phyloP scores from a whole-genome alignment of 1,140 invertebrate genomes.

The Sarcophaga peregrina region DNA sequence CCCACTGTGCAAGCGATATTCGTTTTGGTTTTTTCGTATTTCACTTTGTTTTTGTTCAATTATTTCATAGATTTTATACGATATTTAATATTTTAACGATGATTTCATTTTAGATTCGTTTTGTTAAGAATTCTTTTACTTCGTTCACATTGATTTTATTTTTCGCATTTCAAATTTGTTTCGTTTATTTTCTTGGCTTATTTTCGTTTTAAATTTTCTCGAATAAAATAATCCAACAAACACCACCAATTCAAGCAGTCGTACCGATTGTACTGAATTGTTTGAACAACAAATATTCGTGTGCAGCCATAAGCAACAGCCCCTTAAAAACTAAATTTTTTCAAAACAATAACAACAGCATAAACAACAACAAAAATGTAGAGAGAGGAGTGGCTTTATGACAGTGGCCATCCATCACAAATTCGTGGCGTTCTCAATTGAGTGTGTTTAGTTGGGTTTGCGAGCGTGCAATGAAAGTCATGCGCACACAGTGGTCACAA shows the following conservation, averaged over 20 bases:
- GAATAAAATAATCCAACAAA: background rate
- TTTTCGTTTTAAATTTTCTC: background rate
- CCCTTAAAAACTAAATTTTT: background rate
- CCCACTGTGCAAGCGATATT: no score
- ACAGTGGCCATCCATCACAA: constrained; percentile 36
- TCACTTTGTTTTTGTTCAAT: no score
- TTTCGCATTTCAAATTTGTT: background rate
- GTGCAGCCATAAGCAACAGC: constrained; percentile 18
- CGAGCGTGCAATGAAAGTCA: background rate
- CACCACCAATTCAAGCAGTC: constrained; percentile 49
- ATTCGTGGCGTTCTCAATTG: background rate
- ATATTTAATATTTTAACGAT: no score
- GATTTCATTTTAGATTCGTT: no score
- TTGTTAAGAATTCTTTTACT: no score
- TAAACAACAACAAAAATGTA: background rate
- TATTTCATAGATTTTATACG: no score
- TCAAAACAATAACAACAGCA: constrained; percentile 13
- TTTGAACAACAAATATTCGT: constrained; percentile 2
- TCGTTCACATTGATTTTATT: background rate
- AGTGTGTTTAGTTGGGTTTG: background rate
- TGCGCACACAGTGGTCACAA: background rate
- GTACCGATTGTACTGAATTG: constrained; percentile 61
- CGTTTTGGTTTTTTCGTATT: no score
- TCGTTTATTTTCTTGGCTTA: background rate
- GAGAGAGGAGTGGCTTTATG: constrained; percentile 16